Evolutionary conservation across 2,113 vertebrate species (phyloP), one percentile per base, ranked within the genome.

Genomic region (Phylloscopus whistleri): DNA sequence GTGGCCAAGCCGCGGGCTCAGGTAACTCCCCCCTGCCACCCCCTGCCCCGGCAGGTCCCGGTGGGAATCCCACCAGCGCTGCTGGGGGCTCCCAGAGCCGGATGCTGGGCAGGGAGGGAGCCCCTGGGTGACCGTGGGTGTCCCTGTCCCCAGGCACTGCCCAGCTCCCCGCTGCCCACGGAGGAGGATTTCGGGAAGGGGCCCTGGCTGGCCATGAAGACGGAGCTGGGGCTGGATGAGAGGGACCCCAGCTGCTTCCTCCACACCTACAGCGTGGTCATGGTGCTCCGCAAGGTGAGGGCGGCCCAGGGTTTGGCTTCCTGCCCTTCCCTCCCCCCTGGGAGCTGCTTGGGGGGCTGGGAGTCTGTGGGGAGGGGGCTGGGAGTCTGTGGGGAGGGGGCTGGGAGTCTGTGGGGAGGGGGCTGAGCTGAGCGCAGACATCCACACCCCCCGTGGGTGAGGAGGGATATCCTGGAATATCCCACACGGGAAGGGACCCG

Each of bases 261-360:
- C 59, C 96, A 96, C 75, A 98, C 98, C 22, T 99, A 98, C 95
- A 99, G 99, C 2, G 98, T 99, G 30, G 95, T 98, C 94, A 99
- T 99, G 99, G 99, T 99, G 93, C 98, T 99, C 11, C 98, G 99
- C 52, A 99, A 99, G 98, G 99, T 99, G 92, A 97, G 87, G 27
- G 13, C 0, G 0, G 15, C 13, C 37, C 24, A 3, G 21, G 6
- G 3, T 19, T 56, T 1, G 0, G 6, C 21, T 44, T 63, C 48
- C 9, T 7, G 19, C 66, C 49, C 30, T 35, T 35, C 33, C 16
- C 26, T 69, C 23, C 7, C 6, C n/a, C 28, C 78, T 39, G 6
- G 1, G 70, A 75, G 70, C 74, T 31, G 35, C 35, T 46, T 39
- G 7, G 15, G 13, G 62, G 58, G 56, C 18, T 1, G 1, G 41